Conservation (phyloP, 2,888 invertebrate species). For the Watsonalla binaria region DNA sequence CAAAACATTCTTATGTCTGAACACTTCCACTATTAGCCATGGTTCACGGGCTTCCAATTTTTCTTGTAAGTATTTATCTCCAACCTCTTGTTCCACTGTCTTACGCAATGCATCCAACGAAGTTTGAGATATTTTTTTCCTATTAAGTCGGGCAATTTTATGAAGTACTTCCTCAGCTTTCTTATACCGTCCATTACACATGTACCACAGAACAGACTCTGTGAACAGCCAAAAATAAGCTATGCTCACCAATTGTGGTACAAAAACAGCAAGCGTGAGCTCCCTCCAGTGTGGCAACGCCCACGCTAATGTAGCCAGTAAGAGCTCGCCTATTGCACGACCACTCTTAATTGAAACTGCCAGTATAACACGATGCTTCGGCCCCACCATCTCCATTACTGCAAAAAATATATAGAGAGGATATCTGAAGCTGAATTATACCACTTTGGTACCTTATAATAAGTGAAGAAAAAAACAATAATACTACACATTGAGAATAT, state of each 20-base stretch:
- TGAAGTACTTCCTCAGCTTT: conserved; percentile 81
- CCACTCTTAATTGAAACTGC: conserved; percentile 83
- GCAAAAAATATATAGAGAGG: conserved; percentile 9
- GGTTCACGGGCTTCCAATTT: conserved; percentile 34
- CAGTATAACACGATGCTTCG: conserved; percentile 82
- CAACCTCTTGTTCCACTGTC: conserved; percentile 41
- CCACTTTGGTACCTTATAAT: too few species aligned
- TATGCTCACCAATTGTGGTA: conserved; percentile 82
- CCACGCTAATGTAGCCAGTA: conserved; percentile 84
- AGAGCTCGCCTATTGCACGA: conserved; percentile 84
- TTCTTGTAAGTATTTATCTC: conserved; percentile 25
- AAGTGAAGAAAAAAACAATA: too few species aligned
- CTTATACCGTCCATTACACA: conserved; percentile 82
- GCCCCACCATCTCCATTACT: conserved; percentile 88
- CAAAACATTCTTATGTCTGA: conserved; percentile 43
- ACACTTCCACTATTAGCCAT: conserved; percentile 49
- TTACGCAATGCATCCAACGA: conserved; percentile 41
- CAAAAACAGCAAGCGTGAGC: conserved; percentile 82
- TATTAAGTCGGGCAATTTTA: conserved; percentile 80
- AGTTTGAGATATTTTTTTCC: conserved; percentile 47
- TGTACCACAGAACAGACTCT: conserved; percentile 87
- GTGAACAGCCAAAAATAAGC: conserved; percentile 83
- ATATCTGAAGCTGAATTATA: too few species aligned
- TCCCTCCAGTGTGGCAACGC: conserved; percentile 82
- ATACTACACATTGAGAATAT: too few species aligned